A percentile compares a stretch with the other conserved stretches of the same genome.
These are phyloP conservation scores for Camarhynchus parvulus DNA, from an alignment of 2,113 vertebrate genomes.

Conservation along the genomic window DNA sequence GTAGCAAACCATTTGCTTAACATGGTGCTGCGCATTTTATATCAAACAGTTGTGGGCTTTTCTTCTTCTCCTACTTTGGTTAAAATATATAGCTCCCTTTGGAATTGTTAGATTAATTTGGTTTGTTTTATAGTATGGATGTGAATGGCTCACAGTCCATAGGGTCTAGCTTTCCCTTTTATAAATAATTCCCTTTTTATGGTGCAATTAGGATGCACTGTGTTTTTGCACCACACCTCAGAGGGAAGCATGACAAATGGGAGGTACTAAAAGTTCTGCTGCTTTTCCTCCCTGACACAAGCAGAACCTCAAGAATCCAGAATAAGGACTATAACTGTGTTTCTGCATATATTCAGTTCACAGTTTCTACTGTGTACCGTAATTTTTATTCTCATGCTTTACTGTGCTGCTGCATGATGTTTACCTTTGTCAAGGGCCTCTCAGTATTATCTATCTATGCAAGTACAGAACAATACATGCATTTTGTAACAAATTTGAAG, in stretches of 20 bases:
- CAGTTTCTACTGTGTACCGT: neutral
- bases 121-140: slow-evolving; percentile 37
- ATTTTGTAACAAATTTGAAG: neutral
- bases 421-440: neutral
- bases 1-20: neutral
- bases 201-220: neutral
- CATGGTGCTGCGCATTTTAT: neutral
- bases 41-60: neutral
- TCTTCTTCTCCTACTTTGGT: neutral
- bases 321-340: neutral
- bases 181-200: slow-evolving; percentile 35
- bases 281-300: neutral
- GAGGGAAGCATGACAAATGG: neutral
- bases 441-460: neutral
- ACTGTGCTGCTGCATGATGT: neutral
- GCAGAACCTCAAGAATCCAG: neutral
- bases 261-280: neutral
- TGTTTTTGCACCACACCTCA: neutral
- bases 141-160: slow-evolving; percentile 5
- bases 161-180: slow-evolving; percentile 30
- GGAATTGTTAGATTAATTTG: slow-evolving; percentile 42
- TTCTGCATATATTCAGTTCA: neutral
- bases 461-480: neutral
- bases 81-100: slow-evolving; percentile 19
- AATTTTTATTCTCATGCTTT: neutral